Conservation (phyloP, 2,888 invertebrate genomes). For the Platycnemis pennipes region DNA sequence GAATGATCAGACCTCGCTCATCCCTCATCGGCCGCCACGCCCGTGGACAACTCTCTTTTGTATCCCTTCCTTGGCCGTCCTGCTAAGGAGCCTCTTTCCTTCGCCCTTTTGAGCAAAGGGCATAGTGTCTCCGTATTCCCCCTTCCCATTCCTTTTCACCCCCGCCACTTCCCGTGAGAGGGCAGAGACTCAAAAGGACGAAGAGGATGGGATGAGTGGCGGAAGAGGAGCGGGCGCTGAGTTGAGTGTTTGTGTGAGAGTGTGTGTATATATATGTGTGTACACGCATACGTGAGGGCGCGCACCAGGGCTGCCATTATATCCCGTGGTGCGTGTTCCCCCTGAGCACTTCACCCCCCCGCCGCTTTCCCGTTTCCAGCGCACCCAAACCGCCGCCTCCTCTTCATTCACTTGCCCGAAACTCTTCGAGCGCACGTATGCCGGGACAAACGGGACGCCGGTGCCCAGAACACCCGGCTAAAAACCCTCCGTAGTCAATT, state of each 20-base stretch:
- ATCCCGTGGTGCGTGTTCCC: background rate
- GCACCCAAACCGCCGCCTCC: background rate
- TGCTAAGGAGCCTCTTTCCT: background rate
- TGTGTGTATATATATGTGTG: background rate
- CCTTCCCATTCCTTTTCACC: background rate
- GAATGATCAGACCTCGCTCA: background rate
- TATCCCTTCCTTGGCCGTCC: background rate
- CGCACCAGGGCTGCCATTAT: background rate
- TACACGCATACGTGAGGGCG: background rate
- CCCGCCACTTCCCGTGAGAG: slow-evolving; percentile 9
- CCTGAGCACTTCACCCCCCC: background rate
- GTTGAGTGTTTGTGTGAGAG: background rate
- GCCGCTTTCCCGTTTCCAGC: background rate
- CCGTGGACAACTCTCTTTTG: background rate
- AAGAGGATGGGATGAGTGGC: background rate
- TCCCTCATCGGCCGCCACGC: background rate
- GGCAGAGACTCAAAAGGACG: background rate
- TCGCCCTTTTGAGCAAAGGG: background rate
- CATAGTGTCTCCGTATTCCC: background rate
- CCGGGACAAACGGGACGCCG: background rate
- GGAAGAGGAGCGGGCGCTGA: background rate
- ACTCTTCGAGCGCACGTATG: background rate
- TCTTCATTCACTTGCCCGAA: background rate
- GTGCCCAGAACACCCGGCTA: slow-evolving; percentile 1
- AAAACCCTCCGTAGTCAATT: slow-evolving; percentile 33